phyloP scores from a whole-genome alignment of 2,797 vertebrate genomes.

The Sebastolobus altivelis region DNA sequence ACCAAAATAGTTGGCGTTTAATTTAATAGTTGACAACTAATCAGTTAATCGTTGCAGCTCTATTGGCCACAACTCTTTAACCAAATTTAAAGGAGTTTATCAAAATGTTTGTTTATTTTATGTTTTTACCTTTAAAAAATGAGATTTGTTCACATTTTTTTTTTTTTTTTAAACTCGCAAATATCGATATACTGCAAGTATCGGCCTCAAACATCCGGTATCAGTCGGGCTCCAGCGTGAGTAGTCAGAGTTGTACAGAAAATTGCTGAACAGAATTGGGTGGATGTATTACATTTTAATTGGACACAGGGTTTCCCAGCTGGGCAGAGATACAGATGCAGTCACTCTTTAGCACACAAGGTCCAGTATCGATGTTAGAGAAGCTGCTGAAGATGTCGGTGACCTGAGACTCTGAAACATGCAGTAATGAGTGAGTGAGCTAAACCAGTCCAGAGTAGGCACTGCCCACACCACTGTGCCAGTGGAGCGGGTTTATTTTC shows the following conservation, averaged over 20 bases:
- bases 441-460: slow-evolving; percentile 13
- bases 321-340: slow-evolving; percentile 7
- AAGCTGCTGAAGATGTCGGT: slow-evolving; percentile 14
- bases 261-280: slow-evolving; percentile 9
- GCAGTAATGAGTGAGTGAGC: slow-evolving; percentile 38
- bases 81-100: too few relatives aligned
- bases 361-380: slow-evolving; percentile 28
- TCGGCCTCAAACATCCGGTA: neutral
- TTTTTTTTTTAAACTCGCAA: neutral
- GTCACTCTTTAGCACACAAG: slow-evolving; percentile 23
- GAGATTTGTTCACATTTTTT: neutral
- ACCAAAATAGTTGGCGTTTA: too few relatives aligned
- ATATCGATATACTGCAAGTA: neutral
- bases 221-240: neutral
- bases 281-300: slow-evolving; percentile 49
- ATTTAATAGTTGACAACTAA: too few relatives aligned
- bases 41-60: too few relatives aligned
- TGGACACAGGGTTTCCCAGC: slow-evolving; percentile 8
- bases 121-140: too few relatives aligned
- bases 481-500: slow-evolving; percentile 64
- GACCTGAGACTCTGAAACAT: slow-evolving; percentile 29
- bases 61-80: too few relatives aligned
- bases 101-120: too few relatives aligned
- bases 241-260: neutral
- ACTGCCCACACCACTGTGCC: slow-evolving; percentile 37